phyloP scores from a whole-genome alignment of 2,113 vertebrate species.

The Psittacula cyanocephala region DNA sequence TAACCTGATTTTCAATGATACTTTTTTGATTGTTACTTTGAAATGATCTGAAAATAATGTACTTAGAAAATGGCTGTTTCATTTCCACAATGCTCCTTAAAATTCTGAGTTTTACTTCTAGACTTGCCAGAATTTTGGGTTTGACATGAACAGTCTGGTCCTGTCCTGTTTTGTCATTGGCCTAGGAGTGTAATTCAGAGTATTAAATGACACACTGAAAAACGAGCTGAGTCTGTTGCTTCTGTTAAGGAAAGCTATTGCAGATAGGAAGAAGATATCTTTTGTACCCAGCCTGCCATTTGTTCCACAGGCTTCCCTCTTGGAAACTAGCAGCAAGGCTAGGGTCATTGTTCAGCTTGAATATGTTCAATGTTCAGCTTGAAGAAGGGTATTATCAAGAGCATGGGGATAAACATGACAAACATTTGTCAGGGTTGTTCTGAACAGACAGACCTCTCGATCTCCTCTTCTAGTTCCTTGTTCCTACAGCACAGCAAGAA shows the following conservation, averaged over 20 bases:
- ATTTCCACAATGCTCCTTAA: not conserved
- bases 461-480: not conserved
- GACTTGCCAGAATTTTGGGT: not conserved
- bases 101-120: not conserved
- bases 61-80: not conserved
- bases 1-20: not conserved
- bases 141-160: not conserved
- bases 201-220: not conserved
- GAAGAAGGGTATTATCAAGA: not conserved
- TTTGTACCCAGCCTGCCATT: not conserved
- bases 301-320: not conserved
- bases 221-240: not conserved
- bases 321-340: not conserved
- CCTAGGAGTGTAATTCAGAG: not conserved
- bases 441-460: not conserved
- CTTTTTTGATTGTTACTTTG: not conserved
- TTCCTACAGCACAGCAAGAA: not conserved
- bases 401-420: not conserved
- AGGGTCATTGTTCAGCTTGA: not conserved
- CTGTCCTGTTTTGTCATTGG: not conserved
- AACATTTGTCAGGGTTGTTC: not conserved
- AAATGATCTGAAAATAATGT: not conserved
- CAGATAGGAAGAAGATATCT: not conserved
- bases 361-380: not conserved
- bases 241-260: not conserved